Evolutionary conservation across 2,113 vertebrate species (phyloP).

Genomic region (Pangasianodon hypophthalmus): DNA sequence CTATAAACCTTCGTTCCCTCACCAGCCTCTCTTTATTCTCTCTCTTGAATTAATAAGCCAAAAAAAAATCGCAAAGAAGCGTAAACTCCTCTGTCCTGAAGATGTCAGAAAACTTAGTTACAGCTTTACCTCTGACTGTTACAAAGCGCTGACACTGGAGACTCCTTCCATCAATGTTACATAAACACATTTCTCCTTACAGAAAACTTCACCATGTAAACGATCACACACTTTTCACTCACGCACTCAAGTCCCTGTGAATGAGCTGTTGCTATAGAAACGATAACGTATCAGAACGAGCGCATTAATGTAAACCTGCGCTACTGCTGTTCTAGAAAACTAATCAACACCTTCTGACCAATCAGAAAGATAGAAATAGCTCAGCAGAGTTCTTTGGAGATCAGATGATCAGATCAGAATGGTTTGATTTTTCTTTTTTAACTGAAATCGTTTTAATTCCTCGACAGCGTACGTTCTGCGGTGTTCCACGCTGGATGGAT

Average conservation of each 20-base stretch:
- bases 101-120: too few species aligned
- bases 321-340: not conserved
- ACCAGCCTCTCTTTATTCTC: not conserved
- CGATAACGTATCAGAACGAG: not conserved
- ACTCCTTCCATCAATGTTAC: not conserved
- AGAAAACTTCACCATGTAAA: not conserved
- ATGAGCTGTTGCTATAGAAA: not conserved
- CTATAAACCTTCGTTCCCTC: not conserved
- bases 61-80: not conserved
- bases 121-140: too few species aligned
- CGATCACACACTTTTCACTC: not conserved
- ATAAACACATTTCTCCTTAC: not conserved
- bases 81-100: not conserved
- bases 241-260: not conserved
- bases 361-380: not conserved
- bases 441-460: not conserved
- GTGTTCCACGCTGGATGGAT: constrained; percentile 58
- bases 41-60: not conserved
- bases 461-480: constrained; percentile 57
- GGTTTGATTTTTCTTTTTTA: not conserved
- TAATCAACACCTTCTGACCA: not conserved
- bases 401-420: not conserved
- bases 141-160: not conserved
- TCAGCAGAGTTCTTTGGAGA: not conserved
- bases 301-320: not conserved